A percentile compares a stretch with the other conserved stretches of the same genome.
phyloP scores from a whole-genome alignment of 2,888 invertebrate genomes.

The Melanargia galathea region DNA sequence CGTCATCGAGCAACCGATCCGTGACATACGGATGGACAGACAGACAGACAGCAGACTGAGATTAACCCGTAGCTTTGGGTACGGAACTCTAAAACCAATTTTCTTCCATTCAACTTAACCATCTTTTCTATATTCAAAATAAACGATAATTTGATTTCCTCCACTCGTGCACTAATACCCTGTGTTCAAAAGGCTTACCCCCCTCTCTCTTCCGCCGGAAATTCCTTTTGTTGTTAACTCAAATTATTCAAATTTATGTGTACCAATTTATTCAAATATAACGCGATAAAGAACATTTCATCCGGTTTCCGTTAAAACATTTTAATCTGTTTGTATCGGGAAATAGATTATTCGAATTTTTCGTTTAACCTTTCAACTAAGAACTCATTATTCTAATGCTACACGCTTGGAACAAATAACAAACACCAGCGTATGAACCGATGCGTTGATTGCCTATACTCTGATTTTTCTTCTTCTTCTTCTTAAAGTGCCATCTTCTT shows the following conservation, averaged over 20 bases:
- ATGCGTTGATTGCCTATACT: no score
- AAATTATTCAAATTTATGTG: constrained; percentile 11
- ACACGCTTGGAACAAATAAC: background rate
- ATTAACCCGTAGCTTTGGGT: no score
- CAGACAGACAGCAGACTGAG: no score
- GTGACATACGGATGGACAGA: no score
- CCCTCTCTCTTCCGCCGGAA: background rate
- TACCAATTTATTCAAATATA: constrained; percentile 15
- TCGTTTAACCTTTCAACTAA: background rate
- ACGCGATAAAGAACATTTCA: constrained; percentile 7
- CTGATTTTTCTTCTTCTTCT: no score
- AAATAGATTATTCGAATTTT: background rate
- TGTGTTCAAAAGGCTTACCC: background rate
- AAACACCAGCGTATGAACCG: no score
- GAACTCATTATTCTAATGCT: background rate
- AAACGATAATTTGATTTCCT: constrained; percentile 8
- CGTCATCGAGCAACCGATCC: no score
- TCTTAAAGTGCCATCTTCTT: no score
- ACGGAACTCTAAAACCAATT: no score
- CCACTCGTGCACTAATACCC: background rate
- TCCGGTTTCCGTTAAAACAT: background rate
- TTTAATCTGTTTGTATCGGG: constrained; percentile 7
- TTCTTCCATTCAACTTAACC: background rate
- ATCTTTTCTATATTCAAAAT: background rate
- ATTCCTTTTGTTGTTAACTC: constrained; percentile 7